Evolutionary conservation across 2,888 invertebrate genomes (phyloP).

Genomic region (Dendrolimus pini): DNA sequence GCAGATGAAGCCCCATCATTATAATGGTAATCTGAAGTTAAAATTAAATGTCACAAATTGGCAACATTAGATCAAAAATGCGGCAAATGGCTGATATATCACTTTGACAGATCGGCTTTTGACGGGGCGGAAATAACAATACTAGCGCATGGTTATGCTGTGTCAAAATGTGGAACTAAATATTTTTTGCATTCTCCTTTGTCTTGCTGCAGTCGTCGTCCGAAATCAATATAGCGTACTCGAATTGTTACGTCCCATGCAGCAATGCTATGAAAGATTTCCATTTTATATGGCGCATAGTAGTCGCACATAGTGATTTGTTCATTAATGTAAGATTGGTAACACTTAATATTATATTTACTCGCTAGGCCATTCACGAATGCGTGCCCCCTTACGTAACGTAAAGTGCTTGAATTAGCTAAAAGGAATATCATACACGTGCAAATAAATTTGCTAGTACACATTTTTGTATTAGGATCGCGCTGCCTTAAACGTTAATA

Average conservation of each 20-base stretch:
- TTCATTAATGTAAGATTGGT: slow-evolving; percentile 77
- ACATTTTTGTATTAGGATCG: slow-evolving; percentile 26
- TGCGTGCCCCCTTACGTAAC: slow-evolving; percentile 59
- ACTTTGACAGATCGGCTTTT: not conserved
- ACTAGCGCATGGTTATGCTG: slow-evolving; percentile 38
- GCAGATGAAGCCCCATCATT: no score
- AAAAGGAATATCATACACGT: slow-evolving; percentile 48
- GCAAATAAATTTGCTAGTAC: slow-evolving; percentile 41
- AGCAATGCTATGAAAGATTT: slow-evolving; percentile 75
- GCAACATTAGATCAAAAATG: not conserved
- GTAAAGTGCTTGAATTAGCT: slow-evolving; percentile 62
- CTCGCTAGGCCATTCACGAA: slow-evolving; percentile 60
- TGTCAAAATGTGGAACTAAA: slow-evolving; percentile 51
- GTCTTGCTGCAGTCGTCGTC: slow-evolving; percentile 65
- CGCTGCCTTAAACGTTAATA: slow-evolving; percentile 8
- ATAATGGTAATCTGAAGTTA: no score
- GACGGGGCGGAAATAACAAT: slow-evolving; percentile 3
- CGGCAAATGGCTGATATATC: not conserved
- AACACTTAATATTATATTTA: slow-evolving; percentile 73
- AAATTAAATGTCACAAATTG: not conserved
- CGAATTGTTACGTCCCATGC: slow-evolving; percentile 71
- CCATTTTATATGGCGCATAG: slow-evolving; percentile 73
- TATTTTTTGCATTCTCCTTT: slow-evolving; percentile 35
- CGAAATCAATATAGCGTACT: slow-evolving; percentile 70
- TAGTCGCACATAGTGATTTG: slow-evolving; percentile 77